Base-by-base conservation (phyloP, 2,113 vertebrate genomes). In the Meles meles region DNA sequence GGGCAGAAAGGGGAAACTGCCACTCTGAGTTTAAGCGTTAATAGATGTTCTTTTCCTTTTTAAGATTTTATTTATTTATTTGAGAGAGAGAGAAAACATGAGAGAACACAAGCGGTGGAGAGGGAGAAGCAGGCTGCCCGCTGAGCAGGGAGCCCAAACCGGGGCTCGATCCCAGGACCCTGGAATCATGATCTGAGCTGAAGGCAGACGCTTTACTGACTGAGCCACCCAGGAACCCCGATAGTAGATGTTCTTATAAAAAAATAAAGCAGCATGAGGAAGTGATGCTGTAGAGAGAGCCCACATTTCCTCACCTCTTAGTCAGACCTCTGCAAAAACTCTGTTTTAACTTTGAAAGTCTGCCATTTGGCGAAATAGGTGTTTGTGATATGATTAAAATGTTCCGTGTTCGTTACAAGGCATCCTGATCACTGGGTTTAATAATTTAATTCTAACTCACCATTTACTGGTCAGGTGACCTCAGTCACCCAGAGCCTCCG, bases 381-480 rank as follows among this genome's bases (percentile, higher is more conserved):
- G 61, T 80, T 74, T 57, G 57, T 71, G 69, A 67, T 95, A 27
- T 69, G 27, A 69, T 92, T 77, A 52, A 89, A 91, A 67, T 65
- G 34, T 44, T 83, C 29, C 12, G 2, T 25, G 13, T 80, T 76
- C 37, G 37, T 79, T 92, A 31, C 25, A 61, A 74, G 77, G 23
- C 49, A 87, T 92, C 74, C 25, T 87, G 88, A 81, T 20, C 47
- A 11, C 52, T 67, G 55, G 37, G 20, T 93, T 86, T 96, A 87
- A 55, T 55, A 15, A 55, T 93, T 97, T 83, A 93, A 92, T 97
- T 90, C 67, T 63, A 15, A 52, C 18, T 94, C 39, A 37, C 39
- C 44, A 6, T 12, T 91, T 94, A 61, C 31, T 49, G 27, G 1
- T 37, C 23, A 37, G 57, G 4, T 96, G 91, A 93, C 94, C 79